A percentile compares a stretch with the other conserved stretches of the same genome.
These are phyloP conservation scores for Champsocephalus esox DNA, from an alignment of 2,797 vertebrate species.

Conservation along the genomic window DNA sequence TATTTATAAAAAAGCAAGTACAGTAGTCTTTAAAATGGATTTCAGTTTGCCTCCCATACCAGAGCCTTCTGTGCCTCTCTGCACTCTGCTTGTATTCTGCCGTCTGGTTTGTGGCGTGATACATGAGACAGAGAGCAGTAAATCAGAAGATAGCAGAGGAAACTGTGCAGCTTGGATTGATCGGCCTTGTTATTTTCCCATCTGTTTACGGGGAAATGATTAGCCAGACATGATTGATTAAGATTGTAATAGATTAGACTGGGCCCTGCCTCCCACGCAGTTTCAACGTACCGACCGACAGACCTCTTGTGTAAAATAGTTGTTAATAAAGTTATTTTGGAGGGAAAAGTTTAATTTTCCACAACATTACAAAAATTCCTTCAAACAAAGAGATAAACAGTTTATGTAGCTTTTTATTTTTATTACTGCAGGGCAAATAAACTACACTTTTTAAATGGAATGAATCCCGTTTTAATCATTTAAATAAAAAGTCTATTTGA, in stretches of 20 bases:
- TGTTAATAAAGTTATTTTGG: not conserved
- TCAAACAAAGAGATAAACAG: not conserved
- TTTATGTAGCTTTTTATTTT: not conserved
- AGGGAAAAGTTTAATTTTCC: not conserved
- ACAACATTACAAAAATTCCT: not conserved
- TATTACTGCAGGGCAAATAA: too few relatives aligned
- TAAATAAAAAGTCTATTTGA: not conserved
- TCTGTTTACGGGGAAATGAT: conserved; percentile 79
- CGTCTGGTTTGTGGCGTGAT: conserved; percentile 72
- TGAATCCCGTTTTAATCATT: not conserved
- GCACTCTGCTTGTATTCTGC: conserved; percentile 44
- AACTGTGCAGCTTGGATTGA: conserved; percentile 73
- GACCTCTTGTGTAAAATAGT: conserved; percentile 3
- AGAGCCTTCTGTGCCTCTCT: conserved; percentile 42
- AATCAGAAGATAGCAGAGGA: conserved; percentile 76
- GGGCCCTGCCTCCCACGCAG: conserved; percentile 24
- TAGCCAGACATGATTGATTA: conserved; percentile 73
- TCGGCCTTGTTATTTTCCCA: conserved; percentile 77
- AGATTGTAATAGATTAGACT: conserved; percentile 56
- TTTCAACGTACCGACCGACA: conserved; percentile 8
- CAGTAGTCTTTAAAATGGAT: conserved; percentile 37
- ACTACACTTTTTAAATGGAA: not conserved
- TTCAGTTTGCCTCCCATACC: conserved; percentile 43
- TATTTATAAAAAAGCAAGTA: conserved; percentile 35
- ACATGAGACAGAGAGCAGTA: conserved; percentile 70